A percentile compares a stretch with the other conserved stretches of the same genome.
Evolutionary conservation across 2,797 vertebrate species (phyloP).

Genomic region (Rhinoraja longicauda): DNA sequence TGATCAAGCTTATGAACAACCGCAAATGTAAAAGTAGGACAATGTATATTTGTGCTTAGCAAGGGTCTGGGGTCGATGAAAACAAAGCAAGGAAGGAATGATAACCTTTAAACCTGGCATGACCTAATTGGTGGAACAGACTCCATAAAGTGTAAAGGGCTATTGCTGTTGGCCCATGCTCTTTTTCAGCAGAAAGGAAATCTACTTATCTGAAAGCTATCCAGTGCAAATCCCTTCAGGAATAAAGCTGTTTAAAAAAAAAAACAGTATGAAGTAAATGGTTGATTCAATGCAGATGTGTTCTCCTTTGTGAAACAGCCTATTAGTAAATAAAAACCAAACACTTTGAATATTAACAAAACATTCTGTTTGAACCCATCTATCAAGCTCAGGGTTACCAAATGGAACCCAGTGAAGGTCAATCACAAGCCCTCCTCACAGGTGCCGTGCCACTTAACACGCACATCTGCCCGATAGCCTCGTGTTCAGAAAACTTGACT

Average conservation of each 20-base stretch:
- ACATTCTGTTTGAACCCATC: neutral
- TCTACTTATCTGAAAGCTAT: neutral
- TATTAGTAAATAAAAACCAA: neutral
- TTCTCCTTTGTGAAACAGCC: neutral
- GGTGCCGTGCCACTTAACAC: neutral
- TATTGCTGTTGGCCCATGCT: neutral
- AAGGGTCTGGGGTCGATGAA: neutral
- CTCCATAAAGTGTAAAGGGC: neutral
- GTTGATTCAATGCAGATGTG: constrained; percentile 14
- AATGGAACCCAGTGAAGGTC: neutral
- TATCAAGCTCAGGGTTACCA: neutral
- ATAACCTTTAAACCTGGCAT: neutral
- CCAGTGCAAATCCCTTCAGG: neutral
- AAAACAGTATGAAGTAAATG: neutral
- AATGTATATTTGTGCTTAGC: neutral
- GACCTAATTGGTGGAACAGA: neutral
- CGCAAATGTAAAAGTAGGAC: neutral
- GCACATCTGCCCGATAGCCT: neutral
- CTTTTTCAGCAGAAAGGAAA: neutral
- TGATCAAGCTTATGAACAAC: neutral
- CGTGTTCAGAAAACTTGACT: neutral
- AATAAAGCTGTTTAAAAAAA: neutral
- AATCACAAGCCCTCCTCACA: neutral
- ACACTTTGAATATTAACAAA: neutral
- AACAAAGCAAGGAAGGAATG: neutral